Base-by-base conservation (phyloP, 1,140 invertebrate species). In the Dreissena polymorpha region DNA sequence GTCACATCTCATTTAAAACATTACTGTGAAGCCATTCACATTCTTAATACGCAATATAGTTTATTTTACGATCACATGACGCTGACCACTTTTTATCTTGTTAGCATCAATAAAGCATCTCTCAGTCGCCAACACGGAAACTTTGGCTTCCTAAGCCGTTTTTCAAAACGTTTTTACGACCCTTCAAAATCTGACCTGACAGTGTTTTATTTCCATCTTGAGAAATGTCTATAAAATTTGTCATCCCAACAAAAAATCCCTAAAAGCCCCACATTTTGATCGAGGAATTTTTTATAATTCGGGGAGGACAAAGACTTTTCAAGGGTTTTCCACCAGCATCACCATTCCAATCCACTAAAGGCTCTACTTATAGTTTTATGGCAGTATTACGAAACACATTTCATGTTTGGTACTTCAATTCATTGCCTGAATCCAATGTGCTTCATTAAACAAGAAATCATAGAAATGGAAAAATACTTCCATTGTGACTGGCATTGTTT, bases 201-300 rank as follows among this genome's bases (percentile, higher is more conserved):
- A 60, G 21, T 12, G 21, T 60, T 60, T 60, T 60, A 60, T 60
- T 60, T 60, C 21, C 57, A 60, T 60, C 57, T n/a, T 60, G 57
- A n/a, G 57, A 23, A 23, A 60, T n/a, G 57, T 60, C 57, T 23
- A 60, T 60, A 60, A 60, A 60, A 60, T 60, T 60, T n/a, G 16
- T 60, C 57, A 60, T 60, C 57, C 21, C 3, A 60, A 18, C 21
- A 23, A 60, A 60, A 60, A 18, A 60, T 18, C 57, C 21, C 57
- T 23, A 23, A 60, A 60, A 60, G 39, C 39, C 57, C 16, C 21
- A 60, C 16, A 60, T 60, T 60, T 18, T 60, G 57, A 39, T 39
- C 39, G 8, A 60, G 57, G 57, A n/a, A 60, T n/a, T 3, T 60
- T 60, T 18, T n/a, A 60, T 60, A 60, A 60, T 60, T 60, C 57